These are phyloP conservation scores for Mesitornis unicolor DNA, from an alignment of 2,113 vertebrate genomes.

Conservation along the genomic window DNA sequence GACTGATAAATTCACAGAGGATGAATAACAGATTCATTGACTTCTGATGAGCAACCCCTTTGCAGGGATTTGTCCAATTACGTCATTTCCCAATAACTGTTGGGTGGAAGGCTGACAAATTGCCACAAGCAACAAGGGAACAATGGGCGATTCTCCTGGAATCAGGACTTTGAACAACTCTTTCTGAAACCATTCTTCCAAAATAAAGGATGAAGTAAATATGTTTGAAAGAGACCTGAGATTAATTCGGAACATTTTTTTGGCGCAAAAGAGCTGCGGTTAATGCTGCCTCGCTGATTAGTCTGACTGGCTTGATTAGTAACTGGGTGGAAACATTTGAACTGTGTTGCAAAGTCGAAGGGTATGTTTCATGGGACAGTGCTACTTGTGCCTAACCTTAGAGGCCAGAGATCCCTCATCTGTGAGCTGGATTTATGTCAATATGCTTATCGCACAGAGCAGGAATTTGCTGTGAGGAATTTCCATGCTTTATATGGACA, in stretches of 20 bases:
- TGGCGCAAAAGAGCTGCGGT: not conserved
- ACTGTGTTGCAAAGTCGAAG: not conserved
- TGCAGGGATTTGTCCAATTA: not conserved
- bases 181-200: not conserved
- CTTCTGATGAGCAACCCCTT: not conserved
- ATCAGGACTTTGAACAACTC: not conserved
- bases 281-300: not conserved
- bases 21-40: not conserved
- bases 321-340: not conserved
- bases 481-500: not conserved
- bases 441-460: not conserved
- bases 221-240: not conserved
- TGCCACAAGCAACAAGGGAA: not conserved
- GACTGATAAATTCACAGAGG: not conserved
- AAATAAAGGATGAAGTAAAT: not conserved
- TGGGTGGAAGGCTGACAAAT: not conserved
- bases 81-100: not conserved
- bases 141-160: not conserved
- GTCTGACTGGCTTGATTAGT: not conserved
- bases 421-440: slow-evolving; percentile 11
- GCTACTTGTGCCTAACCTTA: not conserved
- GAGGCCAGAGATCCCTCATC: not conserved
- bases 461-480: slow-evolving; percentile 3
- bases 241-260: not conserved
- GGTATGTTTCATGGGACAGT: not conserved